phyloP scores from a whole-genome alignment of 2,888 invertebrate species.

The Lasioglossum villosulum region DNA sequence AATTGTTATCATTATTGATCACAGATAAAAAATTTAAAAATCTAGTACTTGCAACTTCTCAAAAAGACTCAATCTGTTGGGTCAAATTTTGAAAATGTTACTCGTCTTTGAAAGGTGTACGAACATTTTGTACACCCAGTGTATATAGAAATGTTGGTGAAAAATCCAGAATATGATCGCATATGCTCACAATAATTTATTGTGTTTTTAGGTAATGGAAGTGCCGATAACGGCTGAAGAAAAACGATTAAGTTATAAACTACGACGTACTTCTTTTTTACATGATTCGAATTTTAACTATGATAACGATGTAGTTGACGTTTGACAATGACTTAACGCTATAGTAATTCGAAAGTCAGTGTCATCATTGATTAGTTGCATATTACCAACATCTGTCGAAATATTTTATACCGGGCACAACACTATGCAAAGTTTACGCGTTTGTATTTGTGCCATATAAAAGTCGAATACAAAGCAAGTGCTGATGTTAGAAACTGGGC shows the following conservation, averaged over 20 bases:
- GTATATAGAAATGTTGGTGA: neutral
- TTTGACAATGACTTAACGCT: conserved; percentile 71
- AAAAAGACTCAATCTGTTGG: no score
- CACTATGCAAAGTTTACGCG: conserved; percentile 15
- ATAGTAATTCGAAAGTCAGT: conserved; percentile 39
- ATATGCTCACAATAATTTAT: neutral
- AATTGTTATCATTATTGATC: no score
- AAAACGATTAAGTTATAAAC: conserved; percentile 79
- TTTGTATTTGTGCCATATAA: conserved; percentile 60
- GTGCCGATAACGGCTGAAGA: conserved; percentile 83
- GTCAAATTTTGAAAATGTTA: no score
- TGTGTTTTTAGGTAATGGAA: conserved; percentile 80
- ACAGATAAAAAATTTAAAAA: no score
- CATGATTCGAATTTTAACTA: conserved; percentile 84
- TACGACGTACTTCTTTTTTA: conserved; percentile 82
- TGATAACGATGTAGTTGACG: conserved; percentile 83
- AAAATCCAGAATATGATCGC: neutral
- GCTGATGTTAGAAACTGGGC: conserved; percentile 61
- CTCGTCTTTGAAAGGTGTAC: no score
- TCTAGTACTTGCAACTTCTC: no score
- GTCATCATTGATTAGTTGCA: conserved; percentile 43
- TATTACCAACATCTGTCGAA: conserved; percentile 31
- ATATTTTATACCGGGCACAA: conserved; percentile 56
- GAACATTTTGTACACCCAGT: no score
- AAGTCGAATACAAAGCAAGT: conserved; percentile 39